phyloP scores from a whole-genome alignment of 2,797 vertebrate species.

The Apogon talboti region DNA sequence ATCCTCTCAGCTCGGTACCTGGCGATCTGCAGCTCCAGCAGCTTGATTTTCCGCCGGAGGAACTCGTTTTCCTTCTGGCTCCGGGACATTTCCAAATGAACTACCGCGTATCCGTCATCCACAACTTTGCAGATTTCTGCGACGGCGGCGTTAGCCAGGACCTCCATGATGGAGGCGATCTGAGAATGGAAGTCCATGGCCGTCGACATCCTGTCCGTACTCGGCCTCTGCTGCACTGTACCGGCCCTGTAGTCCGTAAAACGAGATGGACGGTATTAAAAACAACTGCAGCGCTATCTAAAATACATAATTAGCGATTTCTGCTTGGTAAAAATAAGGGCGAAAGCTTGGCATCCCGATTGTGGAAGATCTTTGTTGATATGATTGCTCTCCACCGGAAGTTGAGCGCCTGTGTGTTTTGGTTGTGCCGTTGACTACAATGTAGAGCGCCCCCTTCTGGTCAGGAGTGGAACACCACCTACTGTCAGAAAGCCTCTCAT shows the following conservation, averaged over 20 bases:
- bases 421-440: too few species aligned
- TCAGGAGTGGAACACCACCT: too few species aligned
- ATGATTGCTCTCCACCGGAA: background rate
- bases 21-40: constrained; percentile 70
- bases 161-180: constrained; percentile 85
- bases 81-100: constrained; percentile 79
- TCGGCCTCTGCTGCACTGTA: background rate
- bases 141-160: constrained; percentile 82
- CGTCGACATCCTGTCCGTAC: too few species aligned
- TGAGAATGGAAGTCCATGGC: constrained; percentile 77
- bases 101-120: constrained; percentile 78
- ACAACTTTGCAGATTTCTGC: constrained; percentile 83
- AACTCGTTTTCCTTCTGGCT: constrained; percentile 80
- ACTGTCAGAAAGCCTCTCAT: too few species aligned
- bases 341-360: too few species aligned
- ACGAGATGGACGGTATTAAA: accelerated
- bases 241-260: background rate
- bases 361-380: constrained; percentile 8
- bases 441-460: too few species aligned
- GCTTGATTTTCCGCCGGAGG: constrained; percentile 63
- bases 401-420: too few species aligned
- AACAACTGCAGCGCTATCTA: background rate
- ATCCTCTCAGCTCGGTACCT: constrained; percentile 60
- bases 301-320: background rate
- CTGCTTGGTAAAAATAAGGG: background rate